Base-by-base conservation (phyloP, 2,888 invertebrate genomes). In the Eupithecia inturbata region DNA sequence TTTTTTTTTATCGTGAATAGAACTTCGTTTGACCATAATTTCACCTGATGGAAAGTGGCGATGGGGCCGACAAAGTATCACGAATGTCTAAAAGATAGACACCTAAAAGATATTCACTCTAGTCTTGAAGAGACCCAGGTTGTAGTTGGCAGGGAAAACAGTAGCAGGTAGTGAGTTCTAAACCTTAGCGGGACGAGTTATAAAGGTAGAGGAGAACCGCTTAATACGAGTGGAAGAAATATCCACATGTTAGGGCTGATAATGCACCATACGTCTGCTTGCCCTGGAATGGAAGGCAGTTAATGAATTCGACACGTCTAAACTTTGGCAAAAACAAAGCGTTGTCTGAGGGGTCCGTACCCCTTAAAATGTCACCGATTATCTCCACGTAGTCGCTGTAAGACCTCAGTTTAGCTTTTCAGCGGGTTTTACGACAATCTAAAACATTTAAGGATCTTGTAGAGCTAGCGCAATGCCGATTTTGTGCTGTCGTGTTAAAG, bases 401-500 rank as follows among this genome's bases (percentile, higher is more conserved):
- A 62, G 57, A 28, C 33, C 63, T 66, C 31, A 41, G 31, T 70
- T 69, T 41, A 68, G 45, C 60, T 45, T 63, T 74, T 53, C 71
- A 75, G 64, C 10, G 36, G 72, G 28, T 39, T 78, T 78, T 78
- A 77, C 76, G 76, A 72, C 70, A 57, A n/a, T 14, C 57, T 22
- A 60, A 26, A 64, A 64, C 63, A 64, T 78, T 78, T 79, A 77
- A 80, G 74, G 76, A 77, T 69, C 68, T 16, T 73, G 45, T 70
- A 69, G 49, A n/a, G 82, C 77, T 71, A 81, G 78, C 70, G 79
- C 67, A 84, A 84, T 82, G 81, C 81, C 75, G 82, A 80, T 84
- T 82, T 80, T 88, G 87, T 80, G 67, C 39, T 45, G 71, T 78
- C 80, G 80, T 82, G 75, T 77, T 83, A 87, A 78, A 82, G 84